Conservation (phyloP, 2,113 vertebrate species). For the Dermatemys mawii region DNA sequence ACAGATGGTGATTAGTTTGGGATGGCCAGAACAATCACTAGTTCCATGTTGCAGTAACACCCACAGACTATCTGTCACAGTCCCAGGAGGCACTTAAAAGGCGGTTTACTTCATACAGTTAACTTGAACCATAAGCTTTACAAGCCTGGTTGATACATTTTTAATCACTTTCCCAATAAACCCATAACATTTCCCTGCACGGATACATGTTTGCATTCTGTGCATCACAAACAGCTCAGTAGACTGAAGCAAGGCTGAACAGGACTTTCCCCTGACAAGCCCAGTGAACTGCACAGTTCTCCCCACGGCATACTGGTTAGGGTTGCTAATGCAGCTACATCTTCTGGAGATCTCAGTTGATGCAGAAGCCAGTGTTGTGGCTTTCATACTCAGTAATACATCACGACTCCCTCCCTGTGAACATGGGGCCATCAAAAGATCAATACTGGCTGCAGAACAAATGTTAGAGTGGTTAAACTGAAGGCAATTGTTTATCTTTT, state of each 20-base stretch:
- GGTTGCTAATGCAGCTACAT: neutral
- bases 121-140: slow-evolving; percentile 89
- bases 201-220: slow-evolving; percentile 55
- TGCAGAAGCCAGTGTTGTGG: neutral
- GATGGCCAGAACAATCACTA: slow-evolving; percentile 84
- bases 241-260: neutral
- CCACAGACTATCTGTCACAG: slow-evolving; percentile 86
- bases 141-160: slow-evolving; percentile 85
- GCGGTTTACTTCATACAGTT: slow-evolving; percentile 86
- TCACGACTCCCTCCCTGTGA: slow-evolving; percentile 1
- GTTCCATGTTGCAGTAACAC: slow-evolving; percentile 83
- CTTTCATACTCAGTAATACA: neutral
- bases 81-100: slow-evolving; percentile 84
- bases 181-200: slow-evolving; percentile 70
- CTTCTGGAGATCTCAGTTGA: neutral
- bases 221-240: neutral
- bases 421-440: slow-evolving; percentile 51
- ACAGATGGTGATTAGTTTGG: slow-evolving; percentile 88
- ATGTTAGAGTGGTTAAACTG: slow-evolving; percentile 22
- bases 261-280: accelerated
- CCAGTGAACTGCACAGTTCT: neutral
- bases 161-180: slow-evolving; percentile 85
- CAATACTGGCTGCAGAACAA: neutral
- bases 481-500: slow-evolving; percentile 47
- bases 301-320: neutral